Conservation (phyloP, 2,797 vertebrate genomes). For the Acestrorhynchus altus region DNA sequence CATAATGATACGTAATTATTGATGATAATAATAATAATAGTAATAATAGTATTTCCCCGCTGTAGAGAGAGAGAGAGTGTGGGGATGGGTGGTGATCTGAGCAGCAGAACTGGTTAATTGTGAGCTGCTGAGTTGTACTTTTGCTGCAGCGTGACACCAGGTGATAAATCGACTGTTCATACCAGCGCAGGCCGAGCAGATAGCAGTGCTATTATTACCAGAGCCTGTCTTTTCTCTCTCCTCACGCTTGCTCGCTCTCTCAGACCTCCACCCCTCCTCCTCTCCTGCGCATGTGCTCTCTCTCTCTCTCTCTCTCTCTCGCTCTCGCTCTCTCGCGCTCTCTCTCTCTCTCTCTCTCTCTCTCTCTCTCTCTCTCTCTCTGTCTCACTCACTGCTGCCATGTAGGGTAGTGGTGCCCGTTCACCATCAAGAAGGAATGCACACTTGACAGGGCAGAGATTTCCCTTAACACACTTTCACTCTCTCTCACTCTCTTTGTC, state of each 20-base stretch:
- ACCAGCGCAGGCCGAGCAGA: slow-evolving; percentile 36
- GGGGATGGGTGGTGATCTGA: too few relatives aligned
- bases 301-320: background rate
- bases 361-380: slow-evolving; percentile 27
- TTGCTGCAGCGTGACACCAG: slow-evolving; percentile 40
- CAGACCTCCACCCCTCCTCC: slow-evolving; percentile 39
- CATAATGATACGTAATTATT: too few relatives aligned
- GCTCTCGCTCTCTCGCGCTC: background rate
- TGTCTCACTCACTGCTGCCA: slow-evolving; percentile 65
- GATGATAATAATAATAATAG: background rate
- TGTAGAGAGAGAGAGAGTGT: too few relatives aligned
- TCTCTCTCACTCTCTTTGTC: background rate
- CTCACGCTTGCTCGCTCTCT: slow-evolving; percentile 14
- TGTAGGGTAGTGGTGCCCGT: slow-evolving; percentile 77
- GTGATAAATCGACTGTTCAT: slow-evolving; percentile 50
- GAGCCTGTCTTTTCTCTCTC: slow-evolving; percentile 39
- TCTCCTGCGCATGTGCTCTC: slow-evolving; percentile 38
- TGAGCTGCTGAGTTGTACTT: slow-evolving; percentile 12
- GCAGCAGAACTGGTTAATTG: background rate
- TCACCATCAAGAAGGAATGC: slow-evolving; percentile 70
- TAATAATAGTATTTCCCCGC: background rate
- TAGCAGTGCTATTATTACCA: slow-evolving; percentile 54
- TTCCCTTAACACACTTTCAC: slow-evolving; percentile 1
- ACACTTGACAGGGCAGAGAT: slow-evolving; percentile 48
- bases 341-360: slow-evolving; percentile 35